A percentile compares a stretch with the other conserved stretches of the same genome.
phyloP scores from a whole-genome alignment of 1,140 invertebrate species.

The Polypedilum pembai region DNA sequence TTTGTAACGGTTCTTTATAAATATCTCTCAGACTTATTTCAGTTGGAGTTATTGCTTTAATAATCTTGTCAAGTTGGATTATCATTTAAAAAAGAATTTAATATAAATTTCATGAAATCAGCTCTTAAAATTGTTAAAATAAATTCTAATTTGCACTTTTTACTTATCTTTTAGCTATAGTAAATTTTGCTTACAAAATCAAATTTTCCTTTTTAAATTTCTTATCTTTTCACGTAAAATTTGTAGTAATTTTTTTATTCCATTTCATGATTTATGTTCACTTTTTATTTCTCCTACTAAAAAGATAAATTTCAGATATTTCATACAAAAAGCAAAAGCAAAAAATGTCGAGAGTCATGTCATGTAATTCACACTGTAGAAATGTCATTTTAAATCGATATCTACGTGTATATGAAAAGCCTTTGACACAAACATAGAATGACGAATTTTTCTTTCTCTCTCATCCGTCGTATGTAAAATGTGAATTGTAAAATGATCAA shows the following conservation, averaged over 20 bases:
- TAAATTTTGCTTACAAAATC: too few relatives aligned
- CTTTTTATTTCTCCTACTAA: not conserved
- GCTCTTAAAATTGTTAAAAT: too few relatives aligned
- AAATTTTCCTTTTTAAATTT: slow-evolving; percentile 20
- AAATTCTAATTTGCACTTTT: too few relatives aligned
- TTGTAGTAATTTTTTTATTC: not conserved
- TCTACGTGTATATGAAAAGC: slow-evolving; percentile 27
- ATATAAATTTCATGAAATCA: too few relatives aligned
- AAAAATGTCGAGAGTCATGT: slow-evolving; percentile 4
- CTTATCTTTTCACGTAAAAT: not conserved
- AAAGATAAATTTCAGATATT: not conserved
- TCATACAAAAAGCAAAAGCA: not conserved
- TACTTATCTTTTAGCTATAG: too few relatives aligned
- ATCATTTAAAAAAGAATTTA: too few relatives aligned
- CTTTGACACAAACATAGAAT: not conserved
- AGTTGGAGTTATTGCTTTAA: too few relatives aligned
- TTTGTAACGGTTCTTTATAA: too few relatives aligned
- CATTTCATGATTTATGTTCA: slow-evolving; percentile 22
- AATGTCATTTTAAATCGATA: slow-evolving; percentile 8
- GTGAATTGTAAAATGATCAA: slow-evolving; percentile 24
- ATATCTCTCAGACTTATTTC: too few relatives aligned
- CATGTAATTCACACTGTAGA: slow-evolving; percentile 12
- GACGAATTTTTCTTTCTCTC: slow-evolving; percentile 2
- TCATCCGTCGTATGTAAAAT: not conserved
- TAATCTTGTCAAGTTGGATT: too few relatives aligned